Evolutionary conservation across 2,888 invertebrate genomes (phyloP), one percentile per base, ranked within the genome.

Genomic region (Sesia bembeciformis): DNA sequence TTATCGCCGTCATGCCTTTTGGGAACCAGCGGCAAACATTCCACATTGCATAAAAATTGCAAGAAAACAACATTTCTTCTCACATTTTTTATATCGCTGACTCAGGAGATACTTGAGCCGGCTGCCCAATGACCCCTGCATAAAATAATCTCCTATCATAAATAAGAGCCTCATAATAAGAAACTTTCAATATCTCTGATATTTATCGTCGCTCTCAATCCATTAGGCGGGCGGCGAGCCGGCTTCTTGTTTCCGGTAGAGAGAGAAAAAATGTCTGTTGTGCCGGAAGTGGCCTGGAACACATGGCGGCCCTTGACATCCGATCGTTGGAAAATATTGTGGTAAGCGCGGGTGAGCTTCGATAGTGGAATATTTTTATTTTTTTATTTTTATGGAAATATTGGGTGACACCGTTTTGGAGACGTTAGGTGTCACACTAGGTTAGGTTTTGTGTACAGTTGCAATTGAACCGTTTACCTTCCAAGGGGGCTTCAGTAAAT

Each of bases 161-260:
- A 50, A 50, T 50, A 50, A 39, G 53, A 46, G 38, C 46, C 49
- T 54, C 54, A 53, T 56, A 54, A 54, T 55, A 55, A 53, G 51
- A 54, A 60, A 57, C 55, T 56, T 58, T 58, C 58, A 56, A 54
- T 57, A 60, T 61, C 58, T 51, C 55, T 62, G 63, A 70, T 68
- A 70, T 71, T 68, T 71, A 70, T 70, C 64, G 62, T 55, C 62
- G 59, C 62, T 72, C 66, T 67, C 76, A 72, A 69, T 67, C 76
- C 78, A 76, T 77, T 77, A 77, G 72, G 57, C 60, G 66, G 64
- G 62, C 60, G 65, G 64, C 57, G 62, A 59, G 63, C 58, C 57
- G 58, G 64, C 65, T 62, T 74, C 76, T 73, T 70, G 74, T 69
- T 68, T 76, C 76, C 76, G 74, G 68, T 42, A 39, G 50, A 7